phyloP scores from a whole-genome alignment of 2,797 vertebrate genomes.

The Cryptoprocta ferox region DNA sequence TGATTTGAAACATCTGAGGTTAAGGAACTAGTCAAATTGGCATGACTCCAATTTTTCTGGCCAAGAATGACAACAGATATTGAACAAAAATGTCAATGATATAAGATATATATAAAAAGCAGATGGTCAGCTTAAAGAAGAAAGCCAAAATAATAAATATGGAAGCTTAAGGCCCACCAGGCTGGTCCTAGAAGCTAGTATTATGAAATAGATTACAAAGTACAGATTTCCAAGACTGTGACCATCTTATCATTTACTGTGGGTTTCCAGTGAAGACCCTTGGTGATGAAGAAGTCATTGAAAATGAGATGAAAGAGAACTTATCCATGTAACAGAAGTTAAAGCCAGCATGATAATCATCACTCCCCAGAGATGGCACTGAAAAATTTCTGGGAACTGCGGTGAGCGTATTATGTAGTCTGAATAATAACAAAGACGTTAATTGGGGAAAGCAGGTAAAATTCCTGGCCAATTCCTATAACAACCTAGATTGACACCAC shows the following conservation, averaged over 20 bases:
- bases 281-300: neutral
- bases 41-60: slow-evolving; percentile 18
- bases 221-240: neutral
- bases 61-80: neutral
- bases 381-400: neutral
- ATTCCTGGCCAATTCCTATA: neutral
- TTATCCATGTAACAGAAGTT: neutral
- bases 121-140: slow-evolving; percentile 1
- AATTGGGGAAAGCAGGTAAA: neutral
- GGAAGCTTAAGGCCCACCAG: neutral
- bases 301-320: slow-evolving; percentile 1
- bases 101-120: neutral
- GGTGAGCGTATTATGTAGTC: neutral
- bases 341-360: neutral
- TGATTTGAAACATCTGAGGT: slow-evolving; percentile 33
- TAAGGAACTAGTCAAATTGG: neutral
- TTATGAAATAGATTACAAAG: neutral
- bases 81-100: slow-evolving; percentile 11
- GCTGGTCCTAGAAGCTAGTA: neutral
- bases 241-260: neutral
- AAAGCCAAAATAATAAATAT: slow-evolving; percentile 3
- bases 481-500: neutral
- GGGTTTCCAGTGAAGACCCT: neutral
- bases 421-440: neutral
- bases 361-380: neutral